Evolutionary conservation across 1,140 invertebrate species (phyloP), one percentile per base, ranked within the genome.

Genomic region (Eumaeus atala): DNA sequence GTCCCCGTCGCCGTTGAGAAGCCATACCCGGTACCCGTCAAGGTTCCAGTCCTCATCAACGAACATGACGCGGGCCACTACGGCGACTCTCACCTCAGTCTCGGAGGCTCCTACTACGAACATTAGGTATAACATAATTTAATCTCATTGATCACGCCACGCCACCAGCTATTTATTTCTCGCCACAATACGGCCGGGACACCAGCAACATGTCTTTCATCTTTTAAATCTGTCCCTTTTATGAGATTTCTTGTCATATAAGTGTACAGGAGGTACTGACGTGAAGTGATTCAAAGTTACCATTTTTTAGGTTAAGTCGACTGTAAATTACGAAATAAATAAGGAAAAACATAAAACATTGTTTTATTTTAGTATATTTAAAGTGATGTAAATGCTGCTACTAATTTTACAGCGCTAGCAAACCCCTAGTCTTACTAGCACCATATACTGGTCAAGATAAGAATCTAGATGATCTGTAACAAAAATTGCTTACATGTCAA

Each of bases 21-120:
- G 59, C 89, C 88, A n/a, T 84, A 89, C 17, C 88, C 90, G 5
- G 84, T 88, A 2, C 88, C 91, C 60, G 90, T 92, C 14, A 90
- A 90, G 65, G 87, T 90, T 52, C 87, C 84, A 33, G 86, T 88
- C 1, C 68, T 75, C 49, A 60, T 81, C 59, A 64, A 61, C 53
- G 77, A 73, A n/a, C 67, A 80, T 67, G 64, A 71, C 21, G 21
- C 21, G 40, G 40, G 40, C 9, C 40, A 44, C 36, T 42, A 66
- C 61, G 58, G 59, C 48, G 57, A 72, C 62, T 57, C 67, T 56
- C 61, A 77, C 56, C 62, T 64, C 59, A 75, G 69, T 58, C 56
- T 71, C 55, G 79, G 87, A 66, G 81, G 82, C 63, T 77, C 77
- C 59, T 84, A 84, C 74, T 86, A 89, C 79, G 76, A 87, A 76